Conservation (phyloP, 2,113 vertebrate species). For the Panthera leo region DNA sequence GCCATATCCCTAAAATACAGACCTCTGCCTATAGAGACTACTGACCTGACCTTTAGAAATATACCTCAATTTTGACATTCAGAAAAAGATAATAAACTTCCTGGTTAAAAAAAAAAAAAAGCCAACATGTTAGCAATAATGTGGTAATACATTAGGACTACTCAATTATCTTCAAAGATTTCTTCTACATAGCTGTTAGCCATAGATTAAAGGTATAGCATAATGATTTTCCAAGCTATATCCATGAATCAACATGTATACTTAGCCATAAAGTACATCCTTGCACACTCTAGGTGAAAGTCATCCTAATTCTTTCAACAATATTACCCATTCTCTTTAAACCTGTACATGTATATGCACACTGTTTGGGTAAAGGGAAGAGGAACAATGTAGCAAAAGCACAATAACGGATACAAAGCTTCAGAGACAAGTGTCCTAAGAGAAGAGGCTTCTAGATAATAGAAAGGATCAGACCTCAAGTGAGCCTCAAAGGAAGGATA, state of each 20-base stretch:
- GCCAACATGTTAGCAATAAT: not conserved
- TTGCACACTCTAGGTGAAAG: not conserved
- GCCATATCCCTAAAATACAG: not conserved
- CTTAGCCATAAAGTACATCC: not conserved
- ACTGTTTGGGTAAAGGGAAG: not conserved
- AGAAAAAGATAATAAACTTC: not conserved
- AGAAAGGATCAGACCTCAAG: not conserved
- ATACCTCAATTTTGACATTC: not conserved
- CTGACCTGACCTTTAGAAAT: not conserved
- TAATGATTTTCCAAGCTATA: not conserved
- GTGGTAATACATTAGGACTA: not conserved
- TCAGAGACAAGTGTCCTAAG: not conserved
- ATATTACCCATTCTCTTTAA: not conserved
- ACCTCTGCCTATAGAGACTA: not conserved
- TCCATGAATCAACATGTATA: not conserved
- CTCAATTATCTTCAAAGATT: not conserved
- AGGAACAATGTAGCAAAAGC: not conserved
- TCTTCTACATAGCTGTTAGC: not conserved
- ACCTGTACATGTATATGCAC: no score
- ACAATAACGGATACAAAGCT: not conserved
- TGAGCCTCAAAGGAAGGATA: not conserved
- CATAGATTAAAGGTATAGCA: not conserved
- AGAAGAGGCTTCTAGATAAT: not conserved
- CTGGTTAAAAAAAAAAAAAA: not conserved
- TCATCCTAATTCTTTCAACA: not conserved